A percentile compares a stretch with the other conserved stretches of the same genome.
phyloP scores from a whole-genome alignment of 2,888 invertebrate genomes.

The Zele albiditarsus region DNA sequence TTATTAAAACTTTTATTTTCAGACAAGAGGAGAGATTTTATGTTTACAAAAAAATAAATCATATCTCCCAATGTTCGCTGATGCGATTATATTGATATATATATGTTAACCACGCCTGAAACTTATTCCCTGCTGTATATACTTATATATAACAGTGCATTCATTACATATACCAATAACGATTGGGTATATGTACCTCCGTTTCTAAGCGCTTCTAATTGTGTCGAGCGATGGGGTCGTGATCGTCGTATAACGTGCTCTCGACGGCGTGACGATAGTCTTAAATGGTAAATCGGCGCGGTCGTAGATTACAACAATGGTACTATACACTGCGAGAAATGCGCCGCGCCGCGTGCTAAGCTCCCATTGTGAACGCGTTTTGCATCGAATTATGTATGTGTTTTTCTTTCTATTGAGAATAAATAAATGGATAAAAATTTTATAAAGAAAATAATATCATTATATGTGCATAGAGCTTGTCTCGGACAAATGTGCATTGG shows the following conservation, averaged over 20 bases:
- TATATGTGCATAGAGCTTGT: not conserved
- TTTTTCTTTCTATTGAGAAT: not conserved
- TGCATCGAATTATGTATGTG: not conserved
- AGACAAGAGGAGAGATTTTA: not conserved
- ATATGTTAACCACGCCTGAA: constrained; percentile 14
- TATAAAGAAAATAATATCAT: constrained; percentile 10
- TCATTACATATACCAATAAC: constrained; percentile 39
- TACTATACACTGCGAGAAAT: constrained; percentile 30
- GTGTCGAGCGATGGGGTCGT: constrained; percentile 39
- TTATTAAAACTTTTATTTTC: constrained; percentile 4
- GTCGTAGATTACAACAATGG: constrained; percentile 38
- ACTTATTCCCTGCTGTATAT: constrained; percentile 9
- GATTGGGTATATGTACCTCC: constrained; percentile 24
- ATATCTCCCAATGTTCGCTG: not conserved
- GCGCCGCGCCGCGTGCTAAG: not conserved
- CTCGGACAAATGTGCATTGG: not conserved
- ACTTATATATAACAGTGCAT: constrained; percentile 14
- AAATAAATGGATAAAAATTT: not conserved
- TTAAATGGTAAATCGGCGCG: constrained; percentile 34
- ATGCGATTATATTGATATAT: not conserved
- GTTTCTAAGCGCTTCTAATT: constrained; percentile 33
- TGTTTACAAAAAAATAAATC: not conserved
- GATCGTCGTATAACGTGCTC: constrained; percentile 38
- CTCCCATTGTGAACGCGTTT: constrained; percentile 14
- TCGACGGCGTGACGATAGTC: constrained; percentile 36